Evolutionary conservation across 2,888 invertebrate species (phyloP).

Genomic region (Tribolium freemani): DNA sequence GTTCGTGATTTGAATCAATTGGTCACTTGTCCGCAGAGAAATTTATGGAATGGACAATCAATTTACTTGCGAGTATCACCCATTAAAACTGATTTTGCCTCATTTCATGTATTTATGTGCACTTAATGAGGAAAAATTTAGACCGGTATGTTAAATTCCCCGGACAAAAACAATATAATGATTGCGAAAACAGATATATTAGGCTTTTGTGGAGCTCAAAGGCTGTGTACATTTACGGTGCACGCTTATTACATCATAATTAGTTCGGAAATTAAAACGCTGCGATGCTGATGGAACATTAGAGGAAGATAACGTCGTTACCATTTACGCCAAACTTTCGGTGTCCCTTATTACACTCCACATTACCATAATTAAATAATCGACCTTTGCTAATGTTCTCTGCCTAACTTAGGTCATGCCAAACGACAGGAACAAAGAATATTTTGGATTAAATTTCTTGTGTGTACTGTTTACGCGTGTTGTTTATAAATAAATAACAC

Average conservation of each 20-base stretch:
- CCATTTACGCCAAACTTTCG: constrained; percentile 2
- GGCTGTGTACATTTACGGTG: background rate
- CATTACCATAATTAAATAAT: background rate
- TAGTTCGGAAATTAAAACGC: constrained; percentile 11
- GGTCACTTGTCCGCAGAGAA: constrained; percentile 45
- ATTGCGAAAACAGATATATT: background rate
- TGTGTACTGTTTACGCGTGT: no score
- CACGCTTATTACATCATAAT: constrained; percentile 6
- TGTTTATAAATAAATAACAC: no score
- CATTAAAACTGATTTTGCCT: constrained; percentile 20
- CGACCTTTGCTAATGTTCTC: background rate
- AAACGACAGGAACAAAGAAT: background rate
- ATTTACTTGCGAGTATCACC: constrained; percentile 19
- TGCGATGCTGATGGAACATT: background rate
- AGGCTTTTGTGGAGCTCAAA: background rate
- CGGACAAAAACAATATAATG: constrained; percentile 6
- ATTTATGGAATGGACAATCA: constrained; percentile 45
- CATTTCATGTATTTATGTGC: constrained; percentile 28
- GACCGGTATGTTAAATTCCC: constrained; percentile 9
- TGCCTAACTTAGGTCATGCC: background rate
- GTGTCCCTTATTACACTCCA: background rate
- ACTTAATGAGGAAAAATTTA: constrained; percentile 29
- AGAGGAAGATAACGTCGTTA: background rate
- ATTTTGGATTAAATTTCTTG: no score
- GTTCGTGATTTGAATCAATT: constrained; percentile 50